Evolutionary conservation across 2,113 vertebrate genomes (phyloP).

Genomic region (Corythornis vintsioides): DNA sequence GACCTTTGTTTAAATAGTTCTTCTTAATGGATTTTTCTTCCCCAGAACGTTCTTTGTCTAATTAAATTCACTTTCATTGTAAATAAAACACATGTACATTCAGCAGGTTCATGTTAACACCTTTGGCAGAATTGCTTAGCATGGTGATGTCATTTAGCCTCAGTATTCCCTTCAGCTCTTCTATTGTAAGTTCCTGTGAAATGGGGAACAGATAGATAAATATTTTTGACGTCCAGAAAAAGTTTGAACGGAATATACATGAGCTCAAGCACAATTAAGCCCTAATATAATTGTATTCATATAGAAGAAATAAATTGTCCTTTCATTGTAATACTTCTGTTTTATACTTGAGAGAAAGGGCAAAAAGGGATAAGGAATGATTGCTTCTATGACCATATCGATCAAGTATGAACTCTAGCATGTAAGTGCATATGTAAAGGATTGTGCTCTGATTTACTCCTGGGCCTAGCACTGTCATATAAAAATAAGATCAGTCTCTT

Average conservation of each 20-base stretch:
- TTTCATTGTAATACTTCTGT: neutral
- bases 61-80: neutral
- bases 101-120: neutral
- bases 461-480: neutral
- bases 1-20: neutral
- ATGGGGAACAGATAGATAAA: neutral
- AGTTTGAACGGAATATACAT: neutral
- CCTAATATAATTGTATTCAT: neutral
- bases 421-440: neutral
- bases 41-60: neutral
- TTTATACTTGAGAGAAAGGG: slow-evolving; percentile 9
- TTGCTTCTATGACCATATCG: neutral
- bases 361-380: slow-evolving; percentile 24
- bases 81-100: slow-evolving; percentile 16
- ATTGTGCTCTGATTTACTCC: slow-evolving; percentile 12
- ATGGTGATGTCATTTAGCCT: neutral
- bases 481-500: slow-evolving; percentile 33
- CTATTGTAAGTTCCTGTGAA: neutral
- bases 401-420: slow-evolving; percentile 28
- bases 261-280: neutral
- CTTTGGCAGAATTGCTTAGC: neutral
- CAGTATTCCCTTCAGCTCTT: neutral
- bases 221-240: slow-evolving; percentile 12
- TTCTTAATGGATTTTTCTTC: neutral
- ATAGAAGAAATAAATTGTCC: neutral